A percentile compares a stretch with the other conserved stretches of the same genome.
Evolutionary conservation across 1,140 invertebrate genomes (phyloP).

Genomic region (Tribolium castaneum): DNA sequence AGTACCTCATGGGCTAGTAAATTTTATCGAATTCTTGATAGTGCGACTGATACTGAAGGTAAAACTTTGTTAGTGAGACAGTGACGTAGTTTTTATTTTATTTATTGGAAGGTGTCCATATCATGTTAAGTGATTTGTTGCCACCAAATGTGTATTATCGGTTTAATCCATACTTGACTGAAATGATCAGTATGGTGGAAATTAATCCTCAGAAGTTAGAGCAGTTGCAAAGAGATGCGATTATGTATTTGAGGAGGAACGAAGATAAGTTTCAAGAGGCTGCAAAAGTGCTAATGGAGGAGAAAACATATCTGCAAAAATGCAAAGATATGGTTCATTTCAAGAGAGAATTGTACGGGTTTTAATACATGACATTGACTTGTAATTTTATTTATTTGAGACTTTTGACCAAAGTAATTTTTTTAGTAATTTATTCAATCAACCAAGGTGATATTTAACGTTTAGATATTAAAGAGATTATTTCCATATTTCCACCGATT

Average conservation of each 20-base stretch:
- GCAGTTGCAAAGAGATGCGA: conserved; percentile 73
- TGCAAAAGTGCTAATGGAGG: conserved; percentile 66
- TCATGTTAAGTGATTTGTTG: conserved; percentile 83
- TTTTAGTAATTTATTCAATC: too few species aligned
- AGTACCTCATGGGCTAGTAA: conserved; percentile 81
- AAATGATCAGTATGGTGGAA: conserved; percentile 87
- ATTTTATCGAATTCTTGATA: conserved; percentile 86
- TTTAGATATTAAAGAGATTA: too few species aligned
- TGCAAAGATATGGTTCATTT: conserved; percentile 65
- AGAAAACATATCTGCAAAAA: conserved; percentile 64
- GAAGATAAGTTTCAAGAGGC: conserved; percentile 77
- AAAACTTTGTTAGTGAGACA: conserved; percentile 38
- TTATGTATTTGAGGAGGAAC: conserved; percentile 82
- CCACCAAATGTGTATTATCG: conserved; percentile 84
- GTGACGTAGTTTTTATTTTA: not conserved
- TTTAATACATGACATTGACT: conserved; percentile 35
- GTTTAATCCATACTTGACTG: conserved; percentile 90
- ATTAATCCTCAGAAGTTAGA: conserved; percentile 76
- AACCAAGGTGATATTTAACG: too few species aligned
- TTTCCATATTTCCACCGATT: too few species aligned
- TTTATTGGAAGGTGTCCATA: conserved; percentile 77
- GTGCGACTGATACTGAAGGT: conserved; percentile 92
- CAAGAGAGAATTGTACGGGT: conserved; percentile 46
- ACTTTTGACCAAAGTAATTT: too few species aligned
- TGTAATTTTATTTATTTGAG: too few species aligned